Evolutionary conservation across 2,797 vertebrate genomes (phyloP).

Genomic region (Miichthys miiuy): DNA sequence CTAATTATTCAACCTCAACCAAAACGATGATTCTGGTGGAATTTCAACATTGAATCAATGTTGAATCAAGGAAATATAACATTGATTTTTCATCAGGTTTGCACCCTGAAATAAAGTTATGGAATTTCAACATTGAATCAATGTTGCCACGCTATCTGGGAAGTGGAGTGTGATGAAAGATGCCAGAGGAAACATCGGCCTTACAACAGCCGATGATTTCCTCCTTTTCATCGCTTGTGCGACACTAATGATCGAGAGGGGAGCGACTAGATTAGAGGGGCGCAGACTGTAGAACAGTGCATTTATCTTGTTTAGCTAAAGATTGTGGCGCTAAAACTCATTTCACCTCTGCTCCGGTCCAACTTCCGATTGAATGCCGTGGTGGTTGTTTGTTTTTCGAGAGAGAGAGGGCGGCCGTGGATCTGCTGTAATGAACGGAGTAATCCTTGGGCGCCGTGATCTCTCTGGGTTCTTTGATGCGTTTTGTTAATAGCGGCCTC

Average conservation of each 20-base stretch:
- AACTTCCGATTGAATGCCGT: slow-evolving; percentile 17
- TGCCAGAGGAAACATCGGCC: slow-evolving; percentile 25
- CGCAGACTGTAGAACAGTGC: slow-evolving; percentile 17
- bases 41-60: too few species aligned
- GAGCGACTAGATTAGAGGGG: slow-evolving; percentile 15
- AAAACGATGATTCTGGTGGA: too few species aligned
- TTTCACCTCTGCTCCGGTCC: slow-evolving; percentile 38
- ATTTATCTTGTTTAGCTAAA: slow-evolving; percentile 63
- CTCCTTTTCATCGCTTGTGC: slow-evolving; percentile 30
- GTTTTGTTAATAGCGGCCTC: slow-evolving; percentile 7
- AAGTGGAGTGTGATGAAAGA: slow-evolving; percentile 25
- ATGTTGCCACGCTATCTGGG: too few species aligned
- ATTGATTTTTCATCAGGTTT: too few species aligned
- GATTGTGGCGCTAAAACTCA: slow-evolving; percentile 45
- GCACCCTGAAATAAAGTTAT: too few species aligned
- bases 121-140: too few species aligned
- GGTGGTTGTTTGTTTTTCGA: neutral
- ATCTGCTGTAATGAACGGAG: slow-evolving; percentile 32
- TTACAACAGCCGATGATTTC: slow-evolving; percentile 2
- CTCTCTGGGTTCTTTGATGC: neutral
- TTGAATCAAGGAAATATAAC: too few species aligned
- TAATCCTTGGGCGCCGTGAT: neutral
- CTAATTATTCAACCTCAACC: too few species aligned
- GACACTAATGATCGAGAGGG: slow-evolving; percentile 11
- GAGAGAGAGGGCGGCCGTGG: neutral